Evolutionary conservation across 2,113 vertebrate species (phyloP).

Genomic region (Solea solea): DNA sequence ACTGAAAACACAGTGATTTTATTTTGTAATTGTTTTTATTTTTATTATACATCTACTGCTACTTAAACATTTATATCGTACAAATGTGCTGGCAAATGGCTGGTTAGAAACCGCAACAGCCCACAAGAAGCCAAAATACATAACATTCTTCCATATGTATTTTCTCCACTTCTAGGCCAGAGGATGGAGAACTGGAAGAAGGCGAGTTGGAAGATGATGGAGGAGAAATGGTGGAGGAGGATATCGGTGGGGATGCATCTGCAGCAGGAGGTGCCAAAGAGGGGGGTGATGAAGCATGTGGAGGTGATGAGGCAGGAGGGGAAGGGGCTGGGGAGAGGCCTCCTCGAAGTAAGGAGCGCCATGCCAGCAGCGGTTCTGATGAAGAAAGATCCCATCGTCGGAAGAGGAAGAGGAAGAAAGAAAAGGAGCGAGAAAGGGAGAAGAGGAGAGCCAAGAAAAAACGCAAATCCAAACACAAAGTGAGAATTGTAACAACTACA

Average conservation of each 20-base stretch:
- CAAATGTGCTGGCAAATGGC: background rate
- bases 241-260: constrained; percentile 56
- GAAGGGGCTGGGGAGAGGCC: constrained; percentile 79
- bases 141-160: background rate
- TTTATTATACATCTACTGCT: background rate
- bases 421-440: constrained; percentile 88
- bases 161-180: constrained; percentile 73
- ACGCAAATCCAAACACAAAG: constrained; percentile 96
- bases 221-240: constrained; percentile 81
- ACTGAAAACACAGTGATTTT: background rate
- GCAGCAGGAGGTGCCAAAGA: constrained; percentile 76
- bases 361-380: constrained; percentile 84
- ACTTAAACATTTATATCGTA: background rate
- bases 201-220: constrained; percentile 94
- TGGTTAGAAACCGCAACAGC: background rate
- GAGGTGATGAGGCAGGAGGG: constrained; percentile 58
- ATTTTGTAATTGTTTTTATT: background rate
- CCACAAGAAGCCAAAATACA: background rate
- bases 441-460: constrained; percentile 89
- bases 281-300: constrained; percentile 79
- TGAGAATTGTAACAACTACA: constrained; percentile 46
- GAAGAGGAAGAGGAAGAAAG: constrained; percentile 90
- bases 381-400: constrained; percentile 89
- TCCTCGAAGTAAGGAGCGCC: constrained; percentile 81
- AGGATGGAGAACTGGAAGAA: constrained; percentile 95